Conservation (phyloP, 2,888 invertebrate genomes). For the Lasioglossum pauxillum region DNA sequence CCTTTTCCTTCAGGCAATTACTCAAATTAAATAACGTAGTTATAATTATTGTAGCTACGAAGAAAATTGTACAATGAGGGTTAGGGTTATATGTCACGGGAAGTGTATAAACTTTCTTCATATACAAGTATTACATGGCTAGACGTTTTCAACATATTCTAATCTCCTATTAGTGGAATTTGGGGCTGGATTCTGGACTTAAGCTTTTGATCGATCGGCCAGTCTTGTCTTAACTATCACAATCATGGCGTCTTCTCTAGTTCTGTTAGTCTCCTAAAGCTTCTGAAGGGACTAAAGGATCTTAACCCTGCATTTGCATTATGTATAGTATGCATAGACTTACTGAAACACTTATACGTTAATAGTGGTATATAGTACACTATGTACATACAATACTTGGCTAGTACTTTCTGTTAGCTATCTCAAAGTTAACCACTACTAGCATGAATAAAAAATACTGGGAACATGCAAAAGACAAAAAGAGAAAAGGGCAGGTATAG, state of each 20-base stretch:
- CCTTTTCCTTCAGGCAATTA: not conserved
- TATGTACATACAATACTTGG: too few species aligned
- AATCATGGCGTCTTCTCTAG: not conserved
- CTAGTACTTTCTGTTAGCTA: too few species aligned
- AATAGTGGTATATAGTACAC: not conserved
- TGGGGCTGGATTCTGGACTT: not conserved
- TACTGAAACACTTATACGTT: not conserved
- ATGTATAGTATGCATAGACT: not conserved
- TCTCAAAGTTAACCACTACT: too few species aligned
- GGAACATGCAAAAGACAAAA: too few species aligned
- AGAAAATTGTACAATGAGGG: not conserved
- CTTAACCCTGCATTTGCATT: not conserved
- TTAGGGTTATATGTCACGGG: not conserved
- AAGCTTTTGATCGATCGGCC: constrained; percentile 3
- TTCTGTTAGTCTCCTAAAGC: not conserved
- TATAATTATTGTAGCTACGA: not conserved
- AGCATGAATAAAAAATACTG: too few species aligned
- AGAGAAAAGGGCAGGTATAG: too few species aligned
- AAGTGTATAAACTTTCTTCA: not conserved
- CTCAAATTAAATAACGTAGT: not conserved
- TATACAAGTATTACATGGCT: not conserved
- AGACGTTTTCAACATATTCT: not conserved
- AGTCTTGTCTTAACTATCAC: not conserved
- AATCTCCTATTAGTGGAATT: constrained; percentile 2
- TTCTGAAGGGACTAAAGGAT: not conserved